Evolutionary conservation across 1,140 invertebrate species (phyloP), one percentile per base, ranked within the genome.

Genomic region (Drosophila parabipectinata): DNA sequence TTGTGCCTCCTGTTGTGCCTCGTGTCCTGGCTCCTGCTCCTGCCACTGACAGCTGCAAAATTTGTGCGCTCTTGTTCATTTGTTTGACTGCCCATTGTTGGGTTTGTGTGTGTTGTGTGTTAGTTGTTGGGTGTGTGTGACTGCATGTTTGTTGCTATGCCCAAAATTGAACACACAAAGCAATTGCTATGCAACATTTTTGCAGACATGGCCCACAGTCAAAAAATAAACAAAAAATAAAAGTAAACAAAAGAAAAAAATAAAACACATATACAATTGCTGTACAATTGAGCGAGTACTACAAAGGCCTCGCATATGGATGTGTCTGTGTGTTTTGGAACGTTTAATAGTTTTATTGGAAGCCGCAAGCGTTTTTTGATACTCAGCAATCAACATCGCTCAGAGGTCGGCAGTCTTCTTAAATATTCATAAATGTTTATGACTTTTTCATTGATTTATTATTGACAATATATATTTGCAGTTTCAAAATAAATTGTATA

Each of bases 121-220:
- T 56, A 7, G 26, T 28, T 30, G 44, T 30, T 30, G 14, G n/a
- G 55, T 56, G 54, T 61, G 57, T 37, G 28, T 48, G 51, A 28
- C 55, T 60, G 32, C 79, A 71, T 78, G 77, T 68, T 78, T 88
- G 76, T 72, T 72, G 83, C 71, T 76, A 69, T 87, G 75, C 83
- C 82, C 72, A 87, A 87, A 88, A 88, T 87, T 88, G 83, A 87
- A 82, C 75, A 87, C 83, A 87, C 84, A 88, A 88, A 88, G 79
- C 83, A 79, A 83, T 88, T 88, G 76, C 79, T 73, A 88, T 88
- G 83, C 83, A 88, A 88, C 83, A 88, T 88, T 88, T 88, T 76
- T 88, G 84, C 72, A 79, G 79, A 88, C 79, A 82, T 87, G 75
- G 74, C 75, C 66, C 67, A 72, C 52, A 61, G 58, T 75, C 41